A percentile compares a stretch with the other conserved stretches of the same genome.
phyloP scores from a whole-genome alignment of 2,797 vertebrate species.

The Artibeus lituratus region DNA sequence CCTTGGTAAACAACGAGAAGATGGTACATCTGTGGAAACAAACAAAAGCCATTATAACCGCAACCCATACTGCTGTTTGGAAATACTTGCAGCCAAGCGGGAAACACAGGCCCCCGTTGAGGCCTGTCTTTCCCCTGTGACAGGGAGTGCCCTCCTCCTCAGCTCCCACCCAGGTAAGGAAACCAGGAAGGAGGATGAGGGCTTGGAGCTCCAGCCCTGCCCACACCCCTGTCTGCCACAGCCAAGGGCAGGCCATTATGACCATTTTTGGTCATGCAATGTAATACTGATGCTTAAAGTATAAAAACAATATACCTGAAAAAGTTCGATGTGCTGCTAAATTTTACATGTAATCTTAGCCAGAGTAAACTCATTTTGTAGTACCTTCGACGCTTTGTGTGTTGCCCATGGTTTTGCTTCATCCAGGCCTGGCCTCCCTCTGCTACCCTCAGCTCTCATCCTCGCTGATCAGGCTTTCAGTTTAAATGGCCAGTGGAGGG shows the following conservation, averaged over 20 bases:
- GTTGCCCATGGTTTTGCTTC: not conserved
- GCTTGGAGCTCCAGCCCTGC: not conserved
- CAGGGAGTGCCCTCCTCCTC: accelerated
- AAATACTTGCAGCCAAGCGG: not conserved
- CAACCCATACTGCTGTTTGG: not conserved
- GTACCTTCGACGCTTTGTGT: not conserved
- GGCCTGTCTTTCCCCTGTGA: not conserved
- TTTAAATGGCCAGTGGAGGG: not conserved
- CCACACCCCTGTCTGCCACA: not conserved
- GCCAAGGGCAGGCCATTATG: not conserved
- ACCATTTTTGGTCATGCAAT: not conserved
- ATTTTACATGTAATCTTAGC: not conserved
- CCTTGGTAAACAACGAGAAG: constrained; percentile 23
- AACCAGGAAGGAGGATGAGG: not conserved
- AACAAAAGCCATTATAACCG: not conserved
- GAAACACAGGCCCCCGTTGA: not conserved
- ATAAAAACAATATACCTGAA: not conserved
- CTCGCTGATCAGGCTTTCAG: not conserved
- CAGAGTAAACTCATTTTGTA: not conserved
- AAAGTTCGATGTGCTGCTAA: not conserved
- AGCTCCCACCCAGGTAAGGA: not conserved
- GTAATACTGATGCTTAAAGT: not conserved
- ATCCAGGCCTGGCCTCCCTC: not conserved
- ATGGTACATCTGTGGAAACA: not conserved
- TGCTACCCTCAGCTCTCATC: not conserved